These are phyloP conservation scores for Lepilemur ruficaudatus DNA, from an alignment of 2,797 vertebrate genomes.

Conservation along the genomic window DNA sequence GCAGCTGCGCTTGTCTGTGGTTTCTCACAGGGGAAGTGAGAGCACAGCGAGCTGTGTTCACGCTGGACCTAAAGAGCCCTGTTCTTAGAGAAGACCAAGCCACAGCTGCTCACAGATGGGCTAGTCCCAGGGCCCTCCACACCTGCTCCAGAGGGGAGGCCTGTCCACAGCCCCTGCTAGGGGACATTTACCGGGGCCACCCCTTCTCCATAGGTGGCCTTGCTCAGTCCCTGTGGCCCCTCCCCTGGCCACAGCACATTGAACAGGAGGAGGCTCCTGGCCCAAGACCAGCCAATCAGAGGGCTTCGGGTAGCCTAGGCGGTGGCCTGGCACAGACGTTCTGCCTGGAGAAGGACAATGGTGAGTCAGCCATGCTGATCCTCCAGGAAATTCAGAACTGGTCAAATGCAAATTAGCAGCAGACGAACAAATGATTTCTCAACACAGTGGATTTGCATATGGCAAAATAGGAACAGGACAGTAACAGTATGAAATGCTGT, in stretches of 20 bases:
- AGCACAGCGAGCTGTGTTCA: neutral
- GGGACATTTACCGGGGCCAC: neutral
- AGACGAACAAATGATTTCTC: neutral
- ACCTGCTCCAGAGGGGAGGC: neutral
- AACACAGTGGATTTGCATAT: neutral
- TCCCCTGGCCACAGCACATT: neutral
- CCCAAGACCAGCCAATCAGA: neutral
- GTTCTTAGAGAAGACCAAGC: neutral
- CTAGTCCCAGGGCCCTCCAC: fast-evolving
- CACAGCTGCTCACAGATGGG: neutral
- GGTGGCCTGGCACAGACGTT: neutral
- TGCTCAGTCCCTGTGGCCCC: neutral
- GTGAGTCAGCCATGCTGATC: neutral
- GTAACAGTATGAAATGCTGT: neutral
- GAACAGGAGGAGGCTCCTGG: neutral
- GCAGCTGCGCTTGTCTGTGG: neutral
- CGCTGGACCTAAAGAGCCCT: neutral
- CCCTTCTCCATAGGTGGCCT: neutral
- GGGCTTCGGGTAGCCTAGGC: neutral
- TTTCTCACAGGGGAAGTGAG: neutral
- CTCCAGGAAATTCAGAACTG: neutral
- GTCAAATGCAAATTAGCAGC: neutral
- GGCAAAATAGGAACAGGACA: neutral
- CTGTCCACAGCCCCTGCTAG: neutral
- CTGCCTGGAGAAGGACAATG: neutral